A percentile compares a stretch with the other conserved stretches of the same genome.
Evolutionary conservation across 1,140 invertebrate species (phyloP).

Genomic region (Drosophila ohnishii): DNA sequence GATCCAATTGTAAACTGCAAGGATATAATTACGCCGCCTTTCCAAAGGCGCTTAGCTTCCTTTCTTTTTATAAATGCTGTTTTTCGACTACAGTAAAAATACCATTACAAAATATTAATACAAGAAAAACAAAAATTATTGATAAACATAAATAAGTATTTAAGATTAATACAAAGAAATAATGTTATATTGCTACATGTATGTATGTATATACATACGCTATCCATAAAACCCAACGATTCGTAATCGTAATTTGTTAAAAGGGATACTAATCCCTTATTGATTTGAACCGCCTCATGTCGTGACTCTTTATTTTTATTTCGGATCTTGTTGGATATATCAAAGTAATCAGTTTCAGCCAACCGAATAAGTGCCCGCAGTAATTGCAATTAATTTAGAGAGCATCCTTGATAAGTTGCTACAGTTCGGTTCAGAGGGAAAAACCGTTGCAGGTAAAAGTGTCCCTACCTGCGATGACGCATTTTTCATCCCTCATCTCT

Average conservation of each 20-base stretch:
- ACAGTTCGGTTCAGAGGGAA: conserved; percentile 13
- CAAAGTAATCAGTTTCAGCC: conserved; percentile 21
- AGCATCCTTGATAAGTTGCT: conserved; percentile 19
- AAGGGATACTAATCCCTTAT: conserved; percentile 15
- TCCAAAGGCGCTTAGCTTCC: too few species aligned
- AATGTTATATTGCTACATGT: not conserved
- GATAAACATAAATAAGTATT: too few species aligned
- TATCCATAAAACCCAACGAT: not conserved
- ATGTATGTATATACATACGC: not conserved
- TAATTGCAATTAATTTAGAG: conserved; percentile 45
- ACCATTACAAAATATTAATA: too few species aligned
- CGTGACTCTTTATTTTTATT: conserved; percentile 24
- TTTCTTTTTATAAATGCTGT: too few species aligned
- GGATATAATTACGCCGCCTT: too few species aligned
- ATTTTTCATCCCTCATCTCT: conserved; percentile 15
- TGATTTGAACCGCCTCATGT: conserved; percentile 4
- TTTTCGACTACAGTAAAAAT: too few species aligned
- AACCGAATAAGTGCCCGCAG: conserved; percentile 21
- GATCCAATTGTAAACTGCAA: too few species aligned
- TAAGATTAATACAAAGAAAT: not conserved
- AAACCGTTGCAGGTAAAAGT: conserved; percentile 24
- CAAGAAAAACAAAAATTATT: too few species aligned
- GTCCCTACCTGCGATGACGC: conserved; percentile 34
- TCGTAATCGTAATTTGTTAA: conserved; percentile 23
- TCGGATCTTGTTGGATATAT: conserved; percentile 24